A percentile compares a stretch with the other conserved stretches of the same genome.
These are phyloP conservation scores for Knipowitschia caucasica DNA, from an alignment of 2,797 vertebrate species.

Conservation along the genomic window DNA sequence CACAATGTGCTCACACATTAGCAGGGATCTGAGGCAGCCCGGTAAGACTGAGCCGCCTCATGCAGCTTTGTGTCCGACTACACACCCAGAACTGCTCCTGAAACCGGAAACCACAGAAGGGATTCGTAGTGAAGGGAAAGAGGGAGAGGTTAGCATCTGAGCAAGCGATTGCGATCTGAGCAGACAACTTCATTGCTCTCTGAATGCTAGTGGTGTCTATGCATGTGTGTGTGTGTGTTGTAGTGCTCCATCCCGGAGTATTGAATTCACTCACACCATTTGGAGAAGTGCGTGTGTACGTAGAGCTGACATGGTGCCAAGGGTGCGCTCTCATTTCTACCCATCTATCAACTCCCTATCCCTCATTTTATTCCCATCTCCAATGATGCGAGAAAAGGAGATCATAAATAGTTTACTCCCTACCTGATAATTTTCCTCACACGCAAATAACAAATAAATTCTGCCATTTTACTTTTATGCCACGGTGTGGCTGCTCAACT, in stretches of 20 bases:
- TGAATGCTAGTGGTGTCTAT: conserved; percentile 2
- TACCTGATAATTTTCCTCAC: conserved; percentile 11
- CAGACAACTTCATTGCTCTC: conserved; percentile 50
- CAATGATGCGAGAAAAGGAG: conserved; percentile 30
- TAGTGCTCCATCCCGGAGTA: conserved; percentile 48
- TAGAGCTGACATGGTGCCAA: conserved; percentile 64
- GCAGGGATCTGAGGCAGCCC: conserved; percentile 14
- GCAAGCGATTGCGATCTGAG: conserved; percentile 56
- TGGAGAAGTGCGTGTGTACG: conserved; percentile 52
- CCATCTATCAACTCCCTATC: conserved; percentile 31
- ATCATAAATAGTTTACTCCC: conserved; percentile 11
- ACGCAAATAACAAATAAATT: conserved; percentile 19
- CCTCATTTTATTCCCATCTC: conserved; percentile 33
- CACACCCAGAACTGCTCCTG: conserved; percentile 23
- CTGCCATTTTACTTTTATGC: too few relatives aligned
- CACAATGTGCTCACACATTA: conserved; percentile 13
- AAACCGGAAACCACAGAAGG: conserved; percentile 53
- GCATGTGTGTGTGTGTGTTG: conserved; percentile 20
- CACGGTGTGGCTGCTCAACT: too few relatives aligned
- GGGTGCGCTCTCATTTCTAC: conserved; percentile 43
- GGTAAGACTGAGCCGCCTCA: conserved; percentile 11
- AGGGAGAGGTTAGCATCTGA: conserved; percentile 51
- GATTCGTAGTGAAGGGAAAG: conserved; percentile 43
- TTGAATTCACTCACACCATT: conserved; percentile 58
- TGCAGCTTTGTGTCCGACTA: conserved; percentile 30